Base-by-base conservation (phyloP, 92 coral and sea anemone species). In the Parazoanthus swiftii region DNA sequence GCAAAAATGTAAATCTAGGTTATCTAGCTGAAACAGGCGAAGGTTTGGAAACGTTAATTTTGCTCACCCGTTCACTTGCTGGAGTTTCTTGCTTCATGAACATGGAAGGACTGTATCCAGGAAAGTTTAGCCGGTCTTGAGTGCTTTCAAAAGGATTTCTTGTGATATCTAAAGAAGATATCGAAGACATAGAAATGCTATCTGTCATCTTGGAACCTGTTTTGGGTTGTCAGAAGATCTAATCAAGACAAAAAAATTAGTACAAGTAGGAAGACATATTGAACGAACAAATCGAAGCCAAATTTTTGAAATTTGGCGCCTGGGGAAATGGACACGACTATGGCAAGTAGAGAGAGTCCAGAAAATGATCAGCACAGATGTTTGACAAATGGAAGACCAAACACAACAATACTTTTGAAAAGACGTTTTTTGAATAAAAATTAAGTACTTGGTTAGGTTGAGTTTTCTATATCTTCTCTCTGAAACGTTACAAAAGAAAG, bases 31-130 rank as follows among this genome's bases (percentile, higher is more conserved):
- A 76, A 21, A 51, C 38, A 56, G 11, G 37, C 21, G 16, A n/a
- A 37, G 16, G 15, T 6, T 44, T 42, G 43, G 51, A 42, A 73
- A 29, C 48, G 35, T 23, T 81, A 13, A 59, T 3, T 76, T 39
- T 25, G 43, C 89, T 21, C 89, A 97, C 99, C 94, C 94, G 96
- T 89, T 94, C 92, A 46, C 95, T 96, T 0, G 86, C 95, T 10
- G 99, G 99, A 16, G 99, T 97, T 77, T 89, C 94, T 89, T 93
- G 96, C n/a, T 92, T 91, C 4, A 81, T 43, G 82, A 97, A 97
- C 93, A 97, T 97, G 26, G 99, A 97, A 76, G 99, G 99, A 78
- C 99, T 97, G 58, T 94, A 93, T 1, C 96, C 95, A 33, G 99
- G 99, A 59, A 91, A 92, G 86, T 97, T 93, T 21, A 90, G 76